Conservation (phyloP, 2,797 vertebrate genomes). For the Orientallactaga sibirica region DNA sequence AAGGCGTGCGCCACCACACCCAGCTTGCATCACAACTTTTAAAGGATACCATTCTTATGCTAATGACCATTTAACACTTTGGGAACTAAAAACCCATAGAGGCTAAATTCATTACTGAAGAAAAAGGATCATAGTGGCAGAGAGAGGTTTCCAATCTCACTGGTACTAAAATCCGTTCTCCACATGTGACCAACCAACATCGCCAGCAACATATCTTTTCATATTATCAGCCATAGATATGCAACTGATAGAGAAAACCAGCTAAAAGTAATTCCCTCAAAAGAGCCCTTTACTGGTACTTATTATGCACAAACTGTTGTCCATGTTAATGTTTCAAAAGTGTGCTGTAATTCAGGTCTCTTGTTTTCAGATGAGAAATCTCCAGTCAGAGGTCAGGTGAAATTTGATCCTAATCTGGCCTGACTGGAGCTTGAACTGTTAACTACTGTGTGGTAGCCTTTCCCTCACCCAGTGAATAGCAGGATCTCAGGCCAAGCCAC, state of each 20-base stretch:
- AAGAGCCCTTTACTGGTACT: neutral
- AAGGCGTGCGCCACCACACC: too few species aligned
- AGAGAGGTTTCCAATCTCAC: neutral
- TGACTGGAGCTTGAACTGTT: slow-evolving; percentile 18
- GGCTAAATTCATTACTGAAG: neutral
- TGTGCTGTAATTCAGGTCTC: neutral
- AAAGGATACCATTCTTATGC: neutral
- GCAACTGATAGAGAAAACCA: neutral
- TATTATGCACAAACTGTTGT: neutral
- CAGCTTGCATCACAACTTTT: neutral
- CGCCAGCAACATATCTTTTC: neutral
- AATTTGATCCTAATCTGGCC: slow-evolving; percentile 35
- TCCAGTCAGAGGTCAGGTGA: neutral
- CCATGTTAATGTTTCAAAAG: slow-evolving; percentile 33
- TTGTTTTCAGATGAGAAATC: slow-evolving; percentile 31
- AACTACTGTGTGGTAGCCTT: neutral
- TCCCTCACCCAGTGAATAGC: slow-evolving; percentile 20
- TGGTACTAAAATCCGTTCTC: neutral
- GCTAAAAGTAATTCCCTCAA: neutral
- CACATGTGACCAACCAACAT: slow-evolving; percentile 27
- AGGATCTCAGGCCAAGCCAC: slow-evolving; percentile 33
- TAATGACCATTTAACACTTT: slow-evolving; percentile 27
- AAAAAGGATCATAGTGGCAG: neutral
- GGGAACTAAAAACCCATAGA: slow-evolving; percentile 48
- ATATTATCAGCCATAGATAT: neutral